phyloP scores from a whole-genome alignment of 2,113 vertebrate species.

The Micronisus gabar region DNA sequence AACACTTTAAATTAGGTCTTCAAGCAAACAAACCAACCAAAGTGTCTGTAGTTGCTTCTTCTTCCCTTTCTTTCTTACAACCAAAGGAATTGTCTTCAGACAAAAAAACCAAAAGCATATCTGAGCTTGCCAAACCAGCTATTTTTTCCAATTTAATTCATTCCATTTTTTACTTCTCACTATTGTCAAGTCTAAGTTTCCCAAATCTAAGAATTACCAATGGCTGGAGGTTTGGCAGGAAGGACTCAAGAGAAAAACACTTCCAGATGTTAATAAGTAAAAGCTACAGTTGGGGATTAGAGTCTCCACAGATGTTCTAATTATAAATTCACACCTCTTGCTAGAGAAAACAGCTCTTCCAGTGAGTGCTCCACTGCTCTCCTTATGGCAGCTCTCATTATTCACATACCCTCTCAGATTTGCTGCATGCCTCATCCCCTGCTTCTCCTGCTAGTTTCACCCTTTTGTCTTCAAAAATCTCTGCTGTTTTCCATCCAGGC shows the following conservation, averaged over 20 bases:
- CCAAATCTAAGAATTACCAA: not conserved
- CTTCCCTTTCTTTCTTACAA: not conserved
- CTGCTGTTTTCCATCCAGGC: too few relatives aligned
- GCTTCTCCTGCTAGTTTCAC: not conserved
- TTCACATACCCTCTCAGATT: not conserved
- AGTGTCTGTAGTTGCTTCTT: not conserved
- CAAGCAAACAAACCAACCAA: not conserved
- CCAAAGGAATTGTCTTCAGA: not conserved
- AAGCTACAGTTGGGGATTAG: not conserved
- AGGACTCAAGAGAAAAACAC: not conserved
- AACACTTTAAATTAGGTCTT: not conserved
- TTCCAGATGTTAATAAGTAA: not conserved
- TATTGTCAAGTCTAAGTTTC: not conserved
- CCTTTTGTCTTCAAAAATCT: not conserved
- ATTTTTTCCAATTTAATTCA: not conserved
- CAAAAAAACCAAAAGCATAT: not conserved
- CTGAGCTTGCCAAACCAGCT: not conserved
- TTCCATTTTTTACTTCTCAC: not conserved
- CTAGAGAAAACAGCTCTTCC: not conserved
- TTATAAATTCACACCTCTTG: not conserved
- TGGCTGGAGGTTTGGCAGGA: not conserved
- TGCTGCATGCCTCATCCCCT: not conserved
- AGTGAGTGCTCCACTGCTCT: not conserved
- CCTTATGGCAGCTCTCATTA: not conserved
- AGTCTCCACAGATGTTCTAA: not conserved